Evolutionary conservation across 2,888 invertebrate genomes (phyloP), one percentile per base, ranked within the genome.

Genomic region (Phragmatobia fuliginosa): DNA sequence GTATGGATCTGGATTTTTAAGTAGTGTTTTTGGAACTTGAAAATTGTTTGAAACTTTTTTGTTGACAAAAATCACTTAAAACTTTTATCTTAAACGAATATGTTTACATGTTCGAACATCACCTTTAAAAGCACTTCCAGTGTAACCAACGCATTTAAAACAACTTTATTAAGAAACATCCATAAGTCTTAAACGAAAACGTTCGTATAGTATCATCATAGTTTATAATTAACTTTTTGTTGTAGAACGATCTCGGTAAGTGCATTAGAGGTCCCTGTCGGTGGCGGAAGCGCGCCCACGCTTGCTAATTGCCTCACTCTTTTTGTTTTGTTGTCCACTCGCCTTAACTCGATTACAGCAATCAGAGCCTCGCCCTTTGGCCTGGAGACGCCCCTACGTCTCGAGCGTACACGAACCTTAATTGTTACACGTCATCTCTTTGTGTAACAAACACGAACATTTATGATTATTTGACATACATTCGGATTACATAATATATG

Each of bases 291-390:
- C 91, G 87, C 92, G 88, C 94, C 94, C 91, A 94, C 94, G 91
- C 90, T 82, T 70, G 85, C 83, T 92, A 94, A 94, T 94, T 93
- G 91, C 87, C 85, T 86, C 88, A 87, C 90, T 94, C 94, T 93
- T 94, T 93, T 94, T 94, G 93, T 94, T 94, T 92, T 87, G 86
- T 87, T 88, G 89, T 88, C 86, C 88, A 86, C 85, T 86, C 85
- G 87, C 83, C 83, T 89, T 94, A 93, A 94, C 91, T 94, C 92
- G 92, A 94, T 94, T 94, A 94, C 84, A 86, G 83, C 94, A 94
- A 94, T 94, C 94, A 92, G 89, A 91, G 87, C 82, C 85, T 83
- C 81, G 93, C 91, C 93, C 94, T 93, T 90, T 94, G 94, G 83
- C 91, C 90, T 79, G 82, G 81, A 81, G 90, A 85, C 91, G 91